Evolutionary conservation across 2,797 vertebrate species (phyloP).

Genomic region (Buphagus erythrorhynchus): DNA sequence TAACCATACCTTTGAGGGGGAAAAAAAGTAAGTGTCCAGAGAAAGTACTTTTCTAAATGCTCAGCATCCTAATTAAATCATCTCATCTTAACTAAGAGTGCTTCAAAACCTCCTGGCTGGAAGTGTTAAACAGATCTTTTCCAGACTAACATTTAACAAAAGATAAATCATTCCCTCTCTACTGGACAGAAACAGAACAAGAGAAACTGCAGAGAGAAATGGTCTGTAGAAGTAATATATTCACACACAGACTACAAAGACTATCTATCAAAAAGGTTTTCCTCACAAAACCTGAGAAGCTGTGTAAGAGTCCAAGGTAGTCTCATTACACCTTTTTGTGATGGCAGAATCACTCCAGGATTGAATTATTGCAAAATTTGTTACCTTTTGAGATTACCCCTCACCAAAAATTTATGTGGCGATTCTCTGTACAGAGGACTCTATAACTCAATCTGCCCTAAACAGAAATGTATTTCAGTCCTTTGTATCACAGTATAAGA

Average conservation of each 20-base stretch:
- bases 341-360: constrained; percentile 34
- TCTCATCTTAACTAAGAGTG: constrained; percentile 6
- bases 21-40: not conserved
- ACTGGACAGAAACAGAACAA: constrained; percentile 12
- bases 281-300: constrained; percentile 17
- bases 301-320: not conserved
- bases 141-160: constrained; percentile 37
- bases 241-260: constrained; percentile 7
- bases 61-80: constrained; percentile 54
- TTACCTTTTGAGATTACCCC: constrained; percentile 28
- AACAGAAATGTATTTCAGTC: constrained; percentile 5
- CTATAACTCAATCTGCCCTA: constrained; percentile 20
- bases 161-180: constrained; percentile 27
- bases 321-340: not conserved
- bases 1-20: not conserved
- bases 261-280: constrained; percentile 33
- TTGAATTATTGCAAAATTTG: constrained; percentile 17
- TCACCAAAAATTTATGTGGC: constrained; percentile 37
- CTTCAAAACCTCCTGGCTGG: constrained; percentile 39
- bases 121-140: constrained; percentile 53
- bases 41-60: constrained; percentile 12
- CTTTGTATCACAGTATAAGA: not conserved
- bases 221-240: not conserved
- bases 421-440: not conserved
- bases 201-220: not conserved